These are phyloP conservation scores for Labrus mixtus DNA, from an alignment of 2,113 vertebrate genomes.

Conservation along the genomic window DNA sequence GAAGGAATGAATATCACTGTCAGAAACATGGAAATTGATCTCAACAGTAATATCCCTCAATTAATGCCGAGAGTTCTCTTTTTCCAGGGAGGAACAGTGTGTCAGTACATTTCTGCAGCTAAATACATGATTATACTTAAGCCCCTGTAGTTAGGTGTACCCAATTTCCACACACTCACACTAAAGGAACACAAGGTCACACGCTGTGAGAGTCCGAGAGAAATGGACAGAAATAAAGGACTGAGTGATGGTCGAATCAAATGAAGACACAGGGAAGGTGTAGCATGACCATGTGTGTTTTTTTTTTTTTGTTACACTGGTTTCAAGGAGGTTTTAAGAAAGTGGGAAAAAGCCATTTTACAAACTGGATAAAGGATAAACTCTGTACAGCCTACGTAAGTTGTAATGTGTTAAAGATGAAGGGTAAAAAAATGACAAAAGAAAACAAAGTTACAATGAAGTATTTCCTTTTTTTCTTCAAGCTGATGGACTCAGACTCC, in stretches of 20 bases:
- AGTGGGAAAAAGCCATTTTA: slow-evolving; percentile 31
- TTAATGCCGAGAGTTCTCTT: slow-evolving; percentile 80
- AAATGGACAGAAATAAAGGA: slow-evolving; percentile 63
- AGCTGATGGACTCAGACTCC: slow-evolving; percentile 46
- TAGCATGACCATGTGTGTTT: slow-evolving; percentile 29
- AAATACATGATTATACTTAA: slow-evolving; percentile 86
- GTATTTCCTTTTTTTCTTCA: slow-evolving; percentile 16
- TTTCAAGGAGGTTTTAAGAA: slow-evolving; percentile 29
- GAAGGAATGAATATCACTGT: slow-evolving; percentile 77
- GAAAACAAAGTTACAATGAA: neutral
- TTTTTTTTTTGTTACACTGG: slow-evolving; percentile 22
- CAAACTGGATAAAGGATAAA: slow-evolving; percentile 34
- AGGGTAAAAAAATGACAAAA: neutral
- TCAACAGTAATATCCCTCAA: slow-evolving; percentile 81
- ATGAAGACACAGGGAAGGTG: slow-evolving; percentile 42
- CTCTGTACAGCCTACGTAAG: slow-evolving; percentile 6
- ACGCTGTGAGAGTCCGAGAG: slow-evolving; percentile 56
- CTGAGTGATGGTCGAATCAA: slow-evolving; percentile 57
- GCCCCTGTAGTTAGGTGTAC: slow-evolving; percentile 84
- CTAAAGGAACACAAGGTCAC: slow-evolving; percentile 79
- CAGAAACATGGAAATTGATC: slow-evolving; percentile 81
- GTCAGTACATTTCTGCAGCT: slow-evolving; percentile 80
- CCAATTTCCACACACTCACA: slow-evolving; percentile 83
- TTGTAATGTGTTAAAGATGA: slow-evolving; percentile 18
- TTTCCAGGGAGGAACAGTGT: slow-evolving; percentile 80